Evolutionary conservation across 35 echinoderm and acorn worm species (phyloP), one percentile per base, ranked within the genome.

Genomic region (Lytechinus variegatus): DNA sequence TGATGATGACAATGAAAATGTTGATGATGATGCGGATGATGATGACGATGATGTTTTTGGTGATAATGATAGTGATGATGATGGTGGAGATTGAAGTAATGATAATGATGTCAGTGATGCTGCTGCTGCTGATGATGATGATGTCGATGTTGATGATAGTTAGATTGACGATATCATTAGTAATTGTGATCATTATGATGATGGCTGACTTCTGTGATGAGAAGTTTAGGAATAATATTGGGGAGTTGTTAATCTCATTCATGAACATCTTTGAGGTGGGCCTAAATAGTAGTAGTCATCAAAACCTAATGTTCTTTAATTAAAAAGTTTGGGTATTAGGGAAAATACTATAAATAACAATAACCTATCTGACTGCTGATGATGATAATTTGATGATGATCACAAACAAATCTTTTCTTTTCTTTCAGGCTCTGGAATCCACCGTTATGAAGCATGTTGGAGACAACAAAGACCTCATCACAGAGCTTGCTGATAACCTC

Each of bases 361-460:
- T 44, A 1, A 44, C 33, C 33, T 44, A 2, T 44, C 33, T 79
- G 94, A 86, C 61, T 79, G n/a, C n/a, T n/a, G n/a, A n/a, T n/a
- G 61, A 86, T 86, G 10, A 86, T 86, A 57, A 95, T 86, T 88
- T 27, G 27, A 24, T 27, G 88, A 52, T 7, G 19, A 24, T 79
- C 66, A 79, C 66, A 79, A 19, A 7, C 66, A 79, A 44, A 44
- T 44, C 10, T 13, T 94, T 79, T 14, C 66, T 79, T 1, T 44
- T 87, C 56, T 92, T 56, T 9, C 86, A 99, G 98, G 95, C 79
- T 10, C 53, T 99, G 52, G 98, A 99, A 87, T 97, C 94, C 4
- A 95, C 95, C 13, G 95, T 96, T 7, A 96, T 97, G 95, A 99
- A 98, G 86, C 98, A 99, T 93, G 95, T 95, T 52, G 96, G 97